These are phyloP conservation scores for Microvelia longipes DNA, from an alignment of 1,140 invertebrate species.

Conservation along the genomic window DNA sequence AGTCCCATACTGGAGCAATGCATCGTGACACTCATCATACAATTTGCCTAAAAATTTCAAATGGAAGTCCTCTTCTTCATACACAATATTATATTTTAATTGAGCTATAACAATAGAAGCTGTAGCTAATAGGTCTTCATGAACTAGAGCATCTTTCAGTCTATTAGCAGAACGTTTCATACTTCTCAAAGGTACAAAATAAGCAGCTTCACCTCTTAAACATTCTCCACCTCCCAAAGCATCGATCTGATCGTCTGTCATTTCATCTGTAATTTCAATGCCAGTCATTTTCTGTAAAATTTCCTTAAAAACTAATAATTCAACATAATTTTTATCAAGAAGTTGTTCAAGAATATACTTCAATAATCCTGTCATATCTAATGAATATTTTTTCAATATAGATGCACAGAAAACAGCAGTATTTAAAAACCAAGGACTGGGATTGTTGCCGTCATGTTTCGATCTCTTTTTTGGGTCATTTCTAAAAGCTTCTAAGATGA, in stretches of 20 bases:
- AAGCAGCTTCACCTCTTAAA: conserved; percentile 75
- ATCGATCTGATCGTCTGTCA: conserved; percentile 89
- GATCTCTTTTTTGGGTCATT: conserved; percentile 35
- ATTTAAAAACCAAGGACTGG: conserved; percentile 87
- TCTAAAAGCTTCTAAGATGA: conserved; percentile 81
- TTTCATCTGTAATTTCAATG: conserved; percentile 90
- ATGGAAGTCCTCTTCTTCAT: conserved; percentile 68
- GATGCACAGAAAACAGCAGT: conserved; percentile 86
- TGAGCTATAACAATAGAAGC: conserved; percentile 92
- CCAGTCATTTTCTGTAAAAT: conserved; percentile 99
- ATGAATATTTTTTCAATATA: conserved; percentile 92
- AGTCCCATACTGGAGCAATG: conserved; percentile 91
- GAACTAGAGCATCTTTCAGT: conserved; percentile 86
- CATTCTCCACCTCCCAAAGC: conserved; percentile 93
- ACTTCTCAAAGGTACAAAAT: conserved; percentile 91
- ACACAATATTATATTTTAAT: conserved; percentile 86
- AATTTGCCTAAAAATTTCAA: conserved; percentile 71
- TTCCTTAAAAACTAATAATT: conserved; percentile 90
- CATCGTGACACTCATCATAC: conserved; percentile 76
- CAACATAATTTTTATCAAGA: conserved; percentile 66
- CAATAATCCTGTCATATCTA: conserved; percentile 85
- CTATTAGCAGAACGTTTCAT: conserved; percentile 89
- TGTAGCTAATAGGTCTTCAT: conserved; percentile 81
- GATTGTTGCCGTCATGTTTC: conserved; percentile 83
- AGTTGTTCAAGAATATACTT: conserved; percentile 96